A percentile compares a stretch with the other conserved stretches of the same genome.
phyloP scores from a whole-genome alignment of 2,888 invertebrate species.

The Spodoptera exigua region DNA sequence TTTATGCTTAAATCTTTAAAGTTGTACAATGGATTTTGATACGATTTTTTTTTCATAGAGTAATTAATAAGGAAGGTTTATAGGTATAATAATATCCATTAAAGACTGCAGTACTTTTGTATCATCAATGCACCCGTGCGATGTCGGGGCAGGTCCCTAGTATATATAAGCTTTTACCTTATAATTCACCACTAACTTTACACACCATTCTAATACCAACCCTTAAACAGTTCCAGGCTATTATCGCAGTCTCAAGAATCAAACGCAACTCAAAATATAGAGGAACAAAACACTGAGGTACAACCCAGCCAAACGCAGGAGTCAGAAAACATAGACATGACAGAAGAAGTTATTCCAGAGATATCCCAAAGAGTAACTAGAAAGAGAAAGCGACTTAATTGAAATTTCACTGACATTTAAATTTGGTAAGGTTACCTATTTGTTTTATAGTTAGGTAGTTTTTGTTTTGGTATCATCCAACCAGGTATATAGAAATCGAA shows the following conservation, averaged over 20 bases:
- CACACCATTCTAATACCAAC: neutral
- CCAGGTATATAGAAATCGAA: conserved; percentile 1
- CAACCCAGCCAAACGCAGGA: conserved; percentile 29
- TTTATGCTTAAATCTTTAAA: no score
- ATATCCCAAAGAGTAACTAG: conserved; percentile 71
- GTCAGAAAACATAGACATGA: conserved; percentile 60
- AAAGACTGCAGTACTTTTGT: no score
- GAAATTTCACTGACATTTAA: conserved; percentile 31
- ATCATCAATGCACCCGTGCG: no score
- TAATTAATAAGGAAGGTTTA: no score
- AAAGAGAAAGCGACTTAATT: conserved; percentile 71
- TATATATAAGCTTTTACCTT: no score
- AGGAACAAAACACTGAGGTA: conserved; percentile 39
- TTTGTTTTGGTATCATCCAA: neutral
- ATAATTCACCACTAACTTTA: no score
- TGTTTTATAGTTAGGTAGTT: conserved; percentile 14
- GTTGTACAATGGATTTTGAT: no score
- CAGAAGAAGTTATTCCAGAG: conserved; percentile 71
- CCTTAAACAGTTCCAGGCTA: conserved; percentile 70
- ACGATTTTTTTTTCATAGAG: no score
- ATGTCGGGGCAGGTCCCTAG: no score
- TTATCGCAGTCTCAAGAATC: conserved; percentile 63
- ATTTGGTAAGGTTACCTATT: conserved; percentile 41
- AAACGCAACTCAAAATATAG: conserved; percentile 56
- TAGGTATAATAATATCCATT: no score